These are phyloP conservation scores for Oxystoma pomonae DNA, from an alignment of 2,888 invertebrate species.

Conservation along the genomic window DNA sequence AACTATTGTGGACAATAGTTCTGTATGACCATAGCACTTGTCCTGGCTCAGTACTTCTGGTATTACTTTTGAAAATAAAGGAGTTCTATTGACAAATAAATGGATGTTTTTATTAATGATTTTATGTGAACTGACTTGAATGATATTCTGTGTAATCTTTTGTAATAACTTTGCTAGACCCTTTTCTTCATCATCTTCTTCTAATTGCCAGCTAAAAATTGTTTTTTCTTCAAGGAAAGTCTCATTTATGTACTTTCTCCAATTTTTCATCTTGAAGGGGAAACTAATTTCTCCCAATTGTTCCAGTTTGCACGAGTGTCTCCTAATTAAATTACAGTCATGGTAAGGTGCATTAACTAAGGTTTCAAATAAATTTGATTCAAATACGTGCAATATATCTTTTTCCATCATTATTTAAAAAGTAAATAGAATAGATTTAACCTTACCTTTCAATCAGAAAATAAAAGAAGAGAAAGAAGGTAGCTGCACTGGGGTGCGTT, in stretches of 20 bases:
- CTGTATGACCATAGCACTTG: constrained; percentile 38
- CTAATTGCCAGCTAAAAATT: constrained; percentile 31
- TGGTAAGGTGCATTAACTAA: neutral
- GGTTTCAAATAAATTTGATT: neutral
- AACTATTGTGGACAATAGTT: constrained; percentile 24
- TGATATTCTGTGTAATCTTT: constrained; percentile 19
- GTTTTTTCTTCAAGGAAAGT: constrained; percentile 13
- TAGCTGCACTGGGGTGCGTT: no score
- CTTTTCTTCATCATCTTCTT: constrained; percentile 27
- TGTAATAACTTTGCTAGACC: constrained; percentile 43
- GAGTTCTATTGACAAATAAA: constrained; percentile 52
- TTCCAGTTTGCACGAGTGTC: constrained; percentile 55
- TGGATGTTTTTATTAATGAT: constrained; percentile 48
- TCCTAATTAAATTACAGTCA: neutral
- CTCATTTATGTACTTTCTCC: constrained; percentile 48
- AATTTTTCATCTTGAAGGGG: constrained; percentile 54
- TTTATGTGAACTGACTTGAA: constrained; percentile 11
- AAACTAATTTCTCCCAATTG: constrained; percentile 63
- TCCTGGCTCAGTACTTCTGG: constrained; percentile 33
- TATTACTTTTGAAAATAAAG: constrained; percentile 37
- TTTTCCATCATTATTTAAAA: neutral
- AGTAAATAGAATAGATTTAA: no score
- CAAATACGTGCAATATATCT: neutral
- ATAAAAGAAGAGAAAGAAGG: no score
- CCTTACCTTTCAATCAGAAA: no score